phyloP scores from a whole-genome alignment of 2,888 invertebrate genomes.

The Brenthis hecate region DNA sequence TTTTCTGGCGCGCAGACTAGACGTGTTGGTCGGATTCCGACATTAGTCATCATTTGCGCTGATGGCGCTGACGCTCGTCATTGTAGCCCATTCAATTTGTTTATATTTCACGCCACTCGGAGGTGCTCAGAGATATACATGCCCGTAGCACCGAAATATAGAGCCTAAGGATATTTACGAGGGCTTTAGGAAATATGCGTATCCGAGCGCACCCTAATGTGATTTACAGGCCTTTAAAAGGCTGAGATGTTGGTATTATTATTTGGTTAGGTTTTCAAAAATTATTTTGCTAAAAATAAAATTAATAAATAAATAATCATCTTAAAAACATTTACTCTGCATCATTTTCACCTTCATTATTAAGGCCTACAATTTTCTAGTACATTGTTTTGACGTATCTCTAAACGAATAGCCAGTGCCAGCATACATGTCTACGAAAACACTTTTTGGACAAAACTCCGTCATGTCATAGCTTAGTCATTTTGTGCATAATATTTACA shows the following conservation, averaged over 20 bases:
- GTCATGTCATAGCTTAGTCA: too few species aligned
- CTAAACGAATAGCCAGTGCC: too few species aligned
- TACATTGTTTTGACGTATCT: too few species aligned
- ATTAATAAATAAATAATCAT: too few species aligned
- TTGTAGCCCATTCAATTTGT: conserved; percentile 78
- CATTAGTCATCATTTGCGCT: conserved; percentile 78
- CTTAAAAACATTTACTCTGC: too few species aligned
- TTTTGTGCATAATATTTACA: too few species aligned
- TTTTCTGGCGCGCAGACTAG: conserved; percentile 40
- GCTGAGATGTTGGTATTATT: not conserved
- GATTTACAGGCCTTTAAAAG: conserved; percentile 51
- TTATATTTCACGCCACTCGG: conserved; percentile 79
- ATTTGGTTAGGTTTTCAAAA: too few species aligned
- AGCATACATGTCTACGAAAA: too few species aligned
- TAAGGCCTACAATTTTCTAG: too few species aligned
- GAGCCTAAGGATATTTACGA: conserved; percentile 75
- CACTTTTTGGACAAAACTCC: too few species aligned
- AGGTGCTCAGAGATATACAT: conserved; percentile 71
- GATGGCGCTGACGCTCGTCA: conserved; percentile 70
- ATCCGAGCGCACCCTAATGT: conserved; percentile 58
- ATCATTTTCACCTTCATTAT: too few species aligned
- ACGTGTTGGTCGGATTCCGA: conserved; percentile 42
- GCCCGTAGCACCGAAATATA: conserved; percentile 76
- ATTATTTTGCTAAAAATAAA: too few species aligned
- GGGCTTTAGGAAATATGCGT: conserved; percentile 61